Percentiles rank a stretch among this genome's conserved stretches.
phyloP scores from a whole-genome alignment of 2,888 invertebrate genomes.

The Zhuqinia jingwanae region DNA sequence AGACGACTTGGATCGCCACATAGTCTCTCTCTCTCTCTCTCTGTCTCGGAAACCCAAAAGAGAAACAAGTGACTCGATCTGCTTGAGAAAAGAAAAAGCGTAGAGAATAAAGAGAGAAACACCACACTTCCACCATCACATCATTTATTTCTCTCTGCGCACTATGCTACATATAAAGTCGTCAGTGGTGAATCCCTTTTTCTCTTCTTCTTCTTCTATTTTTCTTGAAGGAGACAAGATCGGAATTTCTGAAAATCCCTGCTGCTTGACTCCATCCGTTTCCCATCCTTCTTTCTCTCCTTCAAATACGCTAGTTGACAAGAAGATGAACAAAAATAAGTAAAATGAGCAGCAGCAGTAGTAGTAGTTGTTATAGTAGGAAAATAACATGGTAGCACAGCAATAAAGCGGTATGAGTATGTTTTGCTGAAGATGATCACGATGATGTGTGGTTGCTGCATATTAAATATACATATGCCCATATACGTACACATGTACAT shows the following conservation, averaged over 20 bases:
- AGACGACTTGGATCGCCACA: no score
- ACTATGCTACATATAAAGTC: no score
- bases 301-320: slow-evolving; percentile 66
- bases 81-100: not conserved
- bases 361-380: no score
- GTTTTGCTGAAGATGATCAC: slow-evolving; percentile 6
- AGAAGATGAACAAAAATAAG: slow-evolving; percentile 39
- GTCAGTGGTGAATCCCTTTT: slow-evolving; percentile 15
- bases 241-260: slow-evolving; percentile 64
- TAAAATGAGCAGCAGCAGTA: not conserved
- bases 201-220: slow-evolving; percentile 25
- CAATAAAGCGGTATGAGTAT: not conserved
- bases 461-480: not conserved
- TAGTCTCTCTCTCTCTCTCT: no score
- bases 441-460: not conserved
- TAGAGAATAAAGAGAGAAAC: not conserved
- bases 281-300: slow-evolving; percentile 64
- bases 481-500: not conserved
- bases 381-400: not conserved
- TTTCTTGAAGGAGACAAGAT: slow-evolving; percentile 56
- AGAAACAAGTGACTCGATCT: slow-evolving; percentile 1
- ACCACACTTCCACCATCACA: not conserved
- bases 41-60: not conserved
- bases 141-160: slow-evolving; percentile 35
- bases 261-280: slow-evolving; percentile 70